Base-by-base conservation (phyloP, 2,113 vertebrate genomes). In the Columba janthina region DNA sequence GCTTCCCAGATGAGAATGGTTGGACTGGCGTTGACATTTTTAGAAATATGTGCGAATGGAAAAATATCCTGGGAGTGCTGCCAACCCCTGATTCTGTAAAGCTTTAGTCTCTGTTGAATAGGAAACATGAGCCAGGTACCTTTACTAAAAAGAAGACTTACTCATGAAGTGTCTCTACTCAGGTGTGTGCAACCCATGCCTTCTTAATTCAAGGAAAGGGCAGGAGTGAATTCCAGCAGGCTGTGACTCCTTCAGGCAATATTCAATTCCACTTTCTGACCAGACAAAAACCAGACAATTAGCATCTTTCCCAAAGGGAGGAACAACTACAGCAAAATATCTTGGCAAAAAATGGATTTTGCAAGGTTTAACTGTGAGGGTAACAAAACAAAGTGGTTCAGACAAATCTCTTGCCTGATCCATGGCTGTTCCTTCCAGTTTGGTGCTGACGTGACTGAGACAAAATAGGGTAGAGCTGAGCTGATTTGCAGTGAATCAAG, bases 21-120 rank as follows among this genome's bases (percentile, higher is more conserved):
- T 94, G 60, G 91, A 71, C 69, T 79, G 80, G 56, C 5, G 4
- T 19, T 91, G 94, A 93, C 94, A 93, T 95, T 96, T 97, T 95
- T 95, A 97, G 90, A 97, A 96, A 86, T 94, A 70, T 82, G 62
- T 87, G 91, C 66, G 0, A 95, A 92, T 94, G 93, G 93, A 97
- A 97, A 94, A 96, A 79, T 94, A 97, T 73, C 83, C 94, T 85
- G 66, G 95, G 97, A 96, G 91, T 67, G 31, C 73, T 96, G 93
- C 94, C 96, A 97, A 0, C 0, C 44, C 40, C 65, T 86, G 88
- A 79, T 96, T 89, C 85, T 79, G 46, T 86, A 22, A 86, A 84
- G 88, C 84, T 86, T 48, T 77, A 66, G 57, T 87, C 85, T 84
- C 65, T 86, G 25, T 36, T 82, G 88, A 88, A 56, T n/a, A 89